A percentile compares a stretch with the other conserved stretches of the same genome.
Conservation (phyloP, 2,113 vertebrate species). For the Datnioides undecimradiatus region DNA sequence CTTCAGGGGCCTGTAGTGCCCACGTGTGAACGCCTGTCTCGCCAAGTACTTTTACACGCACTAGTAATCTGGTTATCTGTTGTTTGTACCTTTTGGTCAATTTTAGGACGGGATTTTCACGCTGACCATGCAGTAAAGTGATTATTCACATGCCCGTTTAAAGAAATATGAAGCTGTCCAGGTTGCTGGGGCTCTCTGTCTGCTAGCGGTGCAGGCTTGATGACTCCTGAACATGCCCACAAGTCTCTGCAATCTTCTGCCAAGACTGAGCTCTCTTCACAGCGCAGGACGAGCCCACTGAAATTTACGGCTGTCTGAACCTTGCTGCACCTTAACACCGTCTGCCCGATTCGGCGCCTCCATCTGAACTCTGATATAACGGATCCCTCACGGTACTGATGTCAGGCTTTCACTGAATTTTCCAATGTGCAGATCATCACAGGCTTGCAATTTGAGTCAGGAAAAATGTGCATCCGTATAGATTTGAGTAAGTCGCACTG, state of each 20-base stretch:
- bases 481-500: neutral
- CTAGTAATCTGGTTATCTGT: neutral
- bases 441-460: neutral
- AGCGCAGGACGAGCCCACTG: neutral
- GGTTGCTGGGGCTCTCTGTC: neutral
- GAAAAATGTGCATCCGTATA: too few relatives aligned
- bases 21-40: neutral
- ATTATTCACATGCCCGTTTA: neutral
- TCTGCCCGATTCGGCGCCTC: neutral
- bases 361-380: neutral
- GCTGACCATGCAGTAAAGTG: neutral
- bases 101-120: neutral
- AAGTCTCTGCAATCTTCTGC: neutral
- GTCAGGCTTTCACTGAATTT: neutral
- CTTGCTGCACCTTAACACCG: neutral
- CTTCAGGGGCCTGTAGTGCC: neutral
- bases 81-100: neutral
- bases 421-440: neutral
- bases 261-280: neutral
- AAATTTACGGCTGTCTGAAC: constrained; percentile 14
- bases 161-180: neutral
- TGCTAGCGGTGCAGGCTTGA: neutral
- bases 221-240: neutral
- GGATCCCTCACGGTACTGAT: neutral
- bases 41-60: neutral